phyloP scores from a whole-genome alignment of 2,797 vertebrate genomes.

The Acrossocheilus wenchowensis region DNA sequence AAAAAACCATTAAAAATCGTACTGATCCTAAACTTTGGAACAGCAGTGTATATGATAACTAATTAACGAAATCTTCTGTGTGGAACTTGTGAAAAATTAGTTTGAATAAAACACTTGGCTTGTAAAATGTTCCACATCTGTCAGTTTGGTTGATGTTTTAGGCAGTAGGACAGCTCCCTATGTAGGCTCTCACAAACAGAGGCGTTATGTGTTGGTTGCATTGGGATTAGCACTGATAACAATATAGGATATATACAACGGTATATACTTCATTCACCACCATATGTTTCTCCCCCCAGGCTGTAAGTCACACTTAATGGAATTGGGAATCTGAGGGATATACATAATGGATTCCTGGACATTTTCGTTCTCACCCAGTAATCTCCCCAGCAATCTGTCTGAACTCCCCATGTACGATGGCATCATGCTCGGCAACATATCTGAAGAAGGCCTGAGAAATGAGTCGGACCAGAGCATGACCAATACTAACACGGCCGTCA shows the following conservation, averaged over 20 bases:
- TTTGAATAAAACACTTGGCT: too few species aligned
- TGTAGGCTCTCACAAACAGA: background rate
- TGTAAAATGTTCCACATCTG: background rate
- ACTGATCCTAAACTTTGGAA: too few species aligned
- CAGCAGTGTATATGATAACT: too few species aligned
- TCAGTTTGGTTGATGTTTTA: background rate
- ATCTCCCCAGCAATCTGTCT: conserved; percentile 77
- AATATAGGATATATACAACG: background rate
- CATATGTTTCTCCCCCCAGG: conserved; percentile 59
- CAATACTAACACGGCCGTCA: conserved; percentile 87
- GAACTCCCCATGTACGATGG: conserved; percentile 75
- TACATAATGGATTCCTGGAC: conserved; percentile 76
- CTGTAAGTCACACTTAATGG: conserved; percentile 60
- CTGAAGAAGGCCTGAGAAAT: conserved; percentile 62
- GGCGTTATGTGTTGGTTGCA: background rate
- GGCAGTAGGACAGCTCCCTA: background rate
- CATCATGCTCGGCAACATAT: conserved; percentile 75
- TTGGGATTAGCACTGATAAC: background rate
- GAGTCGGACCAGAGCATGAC: conserved; percentile 79
- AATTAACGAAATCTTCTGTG: too few species aligned
- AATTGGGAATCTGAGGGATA: conserved; percentile 42
- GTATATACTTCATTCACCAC: conserved; percentile 25
- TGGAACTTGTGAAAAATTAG: too few species aligned
- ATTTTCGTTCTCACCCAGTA: conserved; percentile 74
- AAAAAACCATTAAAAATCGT: too few species aligned